These are phyloP conservation scores for Terrapene triunguis DNA, from an alignment of 2,113 vertebrate genomes.

Conservation along the genomic window DNA sequence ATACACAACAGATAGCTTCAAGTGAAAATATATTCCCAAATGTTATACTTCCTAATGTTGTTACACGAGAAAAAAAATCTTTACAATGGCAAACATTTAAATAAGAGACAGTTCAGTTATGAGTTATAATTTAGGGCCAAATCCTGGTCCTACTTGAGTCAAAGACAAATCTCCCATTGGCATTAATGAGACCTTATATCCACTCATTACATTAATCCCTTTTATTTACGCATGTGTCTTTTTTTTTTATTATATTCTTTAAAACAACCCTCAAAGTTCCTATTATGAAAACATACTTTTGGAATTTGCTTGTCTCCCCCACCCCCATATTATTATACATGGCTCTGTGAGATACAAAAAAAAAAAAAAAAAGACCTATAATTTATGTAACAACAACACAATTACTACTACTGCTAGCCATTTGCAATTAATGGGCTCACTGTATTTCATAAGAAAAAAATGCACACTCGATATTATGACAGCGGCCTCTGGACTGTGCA, in stretches of 20 bases:
- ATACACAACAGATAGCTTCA: not conserved
- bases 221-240: not conserved
- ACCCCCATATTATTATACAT: not conserved
- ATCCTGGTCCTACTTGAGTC: not conserved
- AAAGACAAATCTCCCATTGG: not conserved
- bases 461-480: not conserved
- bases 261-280: not conserved
- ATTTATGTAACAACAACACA: not conserved
- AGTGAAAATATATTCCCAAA: conserved; percentile 17
- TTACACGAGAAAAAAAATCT: not conserved
- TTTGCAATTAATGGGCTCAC: not conserved
- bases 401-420: not conserved
- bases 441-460: not conserved
- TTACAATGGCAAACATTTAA: not conserved
- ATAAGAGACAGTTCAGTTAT: not conserved
- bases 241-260: not conserved
- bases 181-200: not conserved
- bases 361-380: not conserved
- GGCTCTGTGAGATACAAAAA: not conserved
- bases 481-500: not conserved
- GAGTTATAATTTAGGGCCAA: not conserved
- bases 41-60: not conserved
- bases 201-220: not conserved
- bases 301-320: not conserved
- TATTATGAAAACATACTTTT: not conserved